Evolutionary conservation across 2,113 vertebrate species (phyloP), one percentile per base, ranked within the genome.

Genomic region (Oceanites oceanicus): DNA sequence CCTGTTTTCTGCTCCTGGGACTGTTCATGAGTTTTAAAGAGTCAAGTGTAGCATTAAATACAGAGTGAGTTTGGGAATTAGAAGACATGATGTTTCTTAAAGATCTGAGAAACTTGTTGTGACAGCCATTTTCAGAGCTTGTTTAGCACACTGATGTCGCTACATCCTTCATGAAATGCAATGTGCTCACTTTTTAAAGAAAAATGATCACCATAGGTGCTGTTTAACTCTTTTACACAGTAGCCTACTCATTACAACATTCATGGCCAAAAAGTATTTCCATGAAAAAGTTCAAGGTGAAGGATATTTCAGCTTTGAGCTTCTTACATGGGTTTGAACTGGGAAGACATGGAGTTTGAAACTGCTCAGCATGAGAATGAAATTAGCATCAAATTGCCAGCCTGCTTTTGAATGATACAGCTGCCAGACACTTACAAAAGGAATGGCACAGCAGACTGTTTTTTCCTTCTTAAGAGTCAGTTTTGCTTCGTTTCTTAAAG

Each of bases 151-250:
- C 7, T 55, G 29, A 22, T 73, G 17, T 68, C 3, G 5, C 23
- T 80, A 47, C 13, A 65, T 32, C 32, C 30, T 44, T 68, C n/a
- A 68, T 38, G 34, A 86, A 86, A 89, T 4, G 1, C 4, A 47
- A n/a, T 70, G 30, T 30, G 10, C 17, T 86, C 12, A 14, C 6
- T 79, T 62, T 88, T 72, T 59, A 62, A 79, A 79, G 70, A 77
- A 81, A 42, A 84, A 4, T 1, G 0, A 45, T n/a, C 13, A 47
- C 10, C 1, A 3, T 13, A 71, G 34, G 9, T 40, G 11, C 7
- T 75, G 29, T 86, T 91, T 53, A 15, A 11, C 7, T 66, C 55
- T 75, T 74, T 75, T 74, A n/a, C 16, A 19, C 10, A 7, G 20
- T 55, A 83, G 16, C 14, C 15, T 82, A 14, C 21, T 79, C 32